Percentiles rank a stretch among this genome's conserved stretches.
Evolutionary conservation across 2,797 vertebrate genomes (phyloP).

Genomic region (Pseudotriccus pelzelni): DNA sequence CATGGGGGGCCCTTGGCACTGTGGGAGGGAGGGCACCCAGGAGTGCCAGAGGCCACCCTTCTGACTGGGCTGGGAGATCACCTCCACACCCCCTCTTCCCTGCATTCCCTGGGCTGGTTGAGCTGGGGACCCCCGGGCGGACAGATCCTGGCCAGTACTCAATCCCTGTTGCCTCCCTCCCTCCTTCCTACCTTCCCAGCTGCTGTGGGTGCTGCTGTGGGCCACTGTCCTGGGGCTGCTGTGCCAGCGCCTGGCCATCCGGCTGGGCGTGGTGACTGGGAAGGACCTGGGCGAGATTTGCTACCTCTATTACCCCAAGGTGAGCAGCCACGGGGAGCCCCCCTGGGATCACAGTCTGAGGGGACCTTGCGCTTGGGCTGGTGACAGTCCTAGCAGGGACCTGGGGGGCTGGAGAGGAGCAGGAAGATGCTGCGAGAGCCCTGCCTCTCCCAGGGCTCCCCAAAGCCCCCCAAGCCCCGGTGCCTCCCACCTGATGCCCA

Average conservation of each 20-base stretch:
- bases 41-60: neutral
- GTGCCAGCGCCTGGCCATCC: constrained; percentile 79
- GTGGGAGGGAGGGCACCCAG: neutral
- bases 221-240: constrained; percentile 77
- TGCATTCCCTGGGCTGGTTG: rapidly evolving
- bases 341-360: neutral
- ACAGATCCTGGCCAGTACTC: neutral
- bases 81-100: neutral
- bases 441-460: neutral
- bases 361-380: rapidly evolving
- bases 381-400: no score
- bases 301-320: constrained; percentile 80
- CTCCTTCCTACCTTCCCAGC: constrained; percentile 38
- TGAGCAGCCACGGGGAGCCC: constrained; percentile 6
- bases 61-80: neutral
- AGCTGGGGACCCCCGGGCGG: rapidly evolving
- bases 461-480: rapidly evolving
- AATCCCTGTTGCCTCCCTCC: neutral
- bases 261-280: constrained; percentile 79
- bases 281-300: constrained; percentile 78
- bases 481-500: no score
- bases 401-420: neutral
- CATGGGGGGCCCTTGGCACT: neutral
- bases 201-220: constrained; percentile 82
- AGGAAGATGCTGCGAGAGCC: neutral